Percentiles rank a stretch among this genome's conserved stretches.
phyloP scores from a whole-genome alignment of 2,888 invertebrate genomes.

The Himalopsyche anomala region DNA sequence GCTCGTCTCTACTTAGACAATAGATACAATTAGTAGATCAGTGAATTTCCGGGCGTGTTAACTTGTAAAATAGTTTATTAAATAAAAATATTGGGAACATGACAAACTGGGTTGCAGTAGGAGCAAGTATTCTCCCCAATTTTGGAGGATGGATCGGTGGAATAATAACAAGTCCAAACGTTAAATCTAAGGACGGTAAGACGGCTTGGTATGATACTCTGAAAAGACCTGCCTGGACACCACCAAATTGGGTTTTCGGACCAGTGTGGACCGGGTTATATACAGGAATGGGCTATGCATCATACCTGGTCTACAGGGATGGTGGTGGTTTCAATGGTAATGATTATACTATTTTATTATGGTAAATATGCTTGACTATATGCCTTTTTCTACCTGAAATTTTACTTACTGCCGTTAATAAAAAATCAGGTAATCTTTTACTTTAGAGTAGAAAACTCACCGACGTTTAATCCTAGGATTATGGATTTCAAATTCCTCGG shows the following conservation, averaged over 20 bases:
- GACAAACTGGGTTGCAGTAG: constrained; percentile 68
- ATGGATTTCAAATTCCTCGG: too few species aligned
- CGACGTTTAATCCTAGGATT: too few species aligned
- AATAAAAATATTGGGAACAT: constrained; percentile 7
- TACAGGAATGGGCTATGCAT: constrained; percentile 89
- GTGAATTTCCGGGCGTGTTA: too few species aligned
- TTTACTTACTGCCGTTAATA: too few species aligned
- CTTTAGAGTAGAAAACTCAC: too few species aligned
- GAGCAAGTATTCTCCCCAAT: constrained; percentile 81
- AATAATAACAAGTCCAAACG: constrained; percentile 79
- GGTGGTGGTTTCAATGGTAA: constrained; percentile 84
- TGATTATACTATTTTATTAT: neutral
- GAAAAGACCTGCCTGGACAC: constrained; percentile 85
- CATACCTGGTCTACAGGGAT: constrained; percentile 87
- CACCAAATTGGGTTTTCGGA: constrained; percentile 87
- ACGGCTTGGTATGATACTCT: constrained; percentile 83
- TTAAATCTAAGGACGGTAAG: constrained; percentile 73
- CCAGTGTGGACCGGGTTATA: constrained; percentile 89
- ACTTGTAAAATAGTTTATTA: too few species aligned
- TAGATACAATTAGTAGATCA: too few species aligned
- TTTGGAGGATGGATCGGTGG: constrained; percentile 83
- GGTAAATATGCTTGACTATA: too few species aligned
- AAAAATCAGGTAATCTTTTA: too few species aligned
- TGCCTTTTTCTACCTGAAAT: too few species aligned
- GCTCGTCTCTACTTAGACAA: too few species aligned